Percentiles rank a stretch among this genome's conserved stretches.
Conservation (phyloP, 1,140 invertebrate species). For the Drosophila saltans region DNA sequence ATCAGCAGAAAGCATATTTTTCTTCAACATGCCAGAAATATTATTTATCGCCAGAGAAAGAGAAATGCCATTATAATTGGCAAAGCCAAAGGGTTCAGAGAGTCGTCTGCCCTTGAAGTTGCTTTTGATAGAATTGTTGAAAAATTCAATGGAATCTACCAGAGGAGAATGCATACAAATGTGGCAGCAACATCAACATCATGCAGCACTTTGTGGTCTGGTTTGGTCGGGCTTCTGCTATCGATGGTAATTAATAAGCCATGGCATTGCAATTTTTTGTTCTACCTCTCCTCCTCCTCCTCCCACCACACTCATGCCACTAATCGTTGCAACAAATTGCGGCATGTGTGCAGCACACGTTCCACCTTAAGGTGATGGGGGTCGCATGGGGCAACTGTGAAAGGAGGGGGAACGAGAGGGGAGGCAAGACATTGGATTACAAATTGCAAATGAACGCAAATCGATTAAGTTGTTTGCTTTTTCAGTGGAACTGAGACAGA, state of each 20-base stretch:
- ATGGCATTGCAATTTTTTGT: conserved; percentile 66
- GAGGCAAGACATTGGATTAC: conserved; percentile 60
- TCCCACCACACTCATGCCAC: conserved; percentile 22
- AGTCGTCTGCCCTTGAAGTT: conserved; percentile 28
- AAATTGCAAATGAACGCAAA: conserved; percentile 81
- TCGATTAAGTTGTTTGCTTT: conserved; percentile 76
- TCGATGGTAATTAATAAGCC: conserved; percentile 78
- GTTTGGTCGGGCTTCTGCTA: conserved; percentile 38
- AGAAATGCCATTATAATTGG: conserved; percentile 62
- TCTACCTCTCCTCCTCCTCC: not conserved
- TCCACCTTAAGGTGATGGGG: conserved; percentile 39
- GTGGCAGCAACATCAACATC: conserved; percentile 13
- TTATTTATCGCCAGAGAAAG: conserved; percentile 6
- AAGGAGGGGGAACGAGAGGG: not conserved
- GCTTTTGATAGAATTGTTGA: conserved; percentile 11
- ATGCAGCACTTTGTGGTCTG: conserved; percentile 50
- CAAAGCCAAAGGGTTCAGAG: conserved; percentile 41
- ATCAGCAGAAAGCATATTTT: conserved; percentile 23
- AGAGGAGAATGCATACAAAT: conserved; percentile 42
- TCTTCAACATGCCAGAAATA: conserved; percentile 7
- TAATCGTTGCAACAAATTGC: conserved; percentile 81
- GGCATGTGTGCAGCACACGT: conserved; percentile 71
- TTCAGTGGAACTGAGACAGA: not conserved
- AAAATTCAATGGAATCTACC: conserved; percentile 9
- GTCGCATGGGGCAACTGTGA: conserved; percentile 16